These are phyloP conservation scores for Ochropleura plecta DNA, from an alignment of 2,888 invertebrate genomes.

Conservation along the genomic window DNA sequence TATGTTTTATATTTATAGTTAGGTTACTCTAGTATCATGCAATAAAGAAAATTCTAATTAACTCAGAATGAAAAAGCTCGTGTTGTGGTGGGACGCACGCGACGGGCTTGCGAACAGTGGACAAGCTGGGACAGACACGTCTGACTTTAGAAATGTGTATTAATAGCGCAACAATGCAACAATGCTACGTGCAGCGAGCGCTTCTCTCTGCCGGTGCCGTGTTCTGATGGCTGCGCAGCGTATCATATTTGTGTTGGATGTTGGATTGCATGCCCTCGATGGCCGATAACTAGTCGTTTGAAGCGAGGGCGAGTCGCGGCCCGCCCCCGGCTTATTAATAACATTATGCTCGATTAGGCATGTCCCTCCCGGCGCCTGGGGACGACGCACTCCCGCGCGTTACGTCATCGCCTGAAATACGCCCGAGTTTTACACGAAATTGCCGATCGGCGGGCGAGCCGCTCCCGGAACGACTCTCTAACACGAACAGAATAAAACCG, in stretches of 20 bases:
- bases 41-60: background rate
- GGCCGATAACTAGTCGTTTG: conserved; percentile 74
- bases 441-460: conserved; percentile 65
- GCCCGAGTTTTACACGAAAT: conserved; percentile 72
- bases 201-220: conserved; percentile 26
- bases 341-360: conserved; percentile 79
- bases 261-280: conserved; percentile 74
- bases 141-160: conserved; percentile 67
- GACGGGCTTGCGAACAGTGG: conserved; percentile 22
- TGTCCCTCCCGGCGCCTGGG: conserved; percentile 77
- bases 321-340: conserved; percentile 82
- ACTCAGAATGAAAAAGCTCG: background rate
- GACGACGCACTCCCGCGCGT: conserved; percentile 74
- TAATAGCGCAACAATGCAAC: conserved; percentile 71
- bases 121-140: conserved; percentile 53
- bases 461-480: conserved; percentile 73
- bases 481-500: conserved; percentile 78
- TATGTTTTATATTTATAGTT: background rate
- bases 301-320: conserved; percentile 77
- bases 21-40: background rate
- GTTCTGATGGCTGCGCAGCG: conserved; percentile 36
- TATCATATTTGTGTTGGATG: conserved; percentile 58
- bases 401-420: conserved; percentile 83
- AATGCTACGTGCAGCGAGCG: conserved; percentile 66
- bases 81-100: conserved; percentile 17